Percentiles rank a stretch among this genome's conserved stretches.
These are phyloP conservation scores for Zaprionus davidi DNA, from an alignment of 1,140 invertebrate species.

Conservation along the genomic window DNA sequence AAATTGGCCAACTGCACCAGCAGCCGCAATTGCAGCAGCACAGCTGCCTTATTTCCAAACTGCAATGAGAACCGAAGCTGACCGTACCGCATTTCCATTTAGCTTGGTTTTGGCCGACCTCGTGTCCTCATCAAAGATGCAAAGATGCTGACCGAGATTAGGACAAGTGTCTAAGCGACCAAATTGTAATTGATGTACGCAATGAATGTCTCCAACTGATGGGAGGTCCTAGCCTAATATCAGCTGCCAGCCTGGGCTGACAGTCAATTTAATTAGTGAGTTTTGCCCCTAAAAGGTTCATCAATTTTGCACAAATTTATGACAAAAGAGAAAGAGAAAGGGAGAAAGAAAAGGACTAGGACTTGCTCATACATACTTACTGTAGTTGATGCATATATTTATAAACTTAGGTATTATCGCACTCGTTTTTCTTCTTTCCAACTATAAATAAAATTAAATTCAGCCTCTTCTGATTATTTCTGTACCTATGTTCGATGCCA, in stretches of 20 bases:
- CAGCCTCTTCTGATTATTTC: not conserved
- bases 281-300: constrained; percentile 46
- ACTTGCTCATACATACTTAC: not conserved
- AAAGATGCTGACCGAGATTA: constrained; percentile 52
- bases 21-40: constrained; percentile 44
- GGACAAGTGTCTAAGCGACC: constrained; percentile 31
- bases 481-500: not conserved
- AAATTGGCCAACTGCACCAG: constrained; percentile 72
- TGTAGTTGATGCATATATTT: too few relatives aligned
- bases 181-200: constrained; percentile 71
- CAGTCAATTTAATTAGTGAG: constrained; percentile 68
- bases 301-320: constrained; percentile 56
- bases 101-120: constrained; percentile 43
- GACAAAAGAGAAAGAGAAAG: constrained; percentile 4
- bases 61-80: constrained; percentile 40
- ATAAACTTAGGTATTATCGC: too few relatives aligned
- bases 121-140: constrained; percentile 65
- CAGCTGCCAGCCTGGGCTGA: constrained; percentile 20
- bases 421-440: not conserved
- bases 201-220: constrained; percentile 17
- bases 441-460: not conserved
- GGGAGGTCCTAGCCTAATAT: not conserved
- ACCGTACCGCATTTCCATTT: constrained; percentile 67
- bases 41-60: constrained; percentile 47
- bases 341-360: not conserved